These are phyloP conservation scores for Lochmaea capreae DNA, from an alignment of 2,888 invertebrate species.

Conservation along the genomic window DNA sequence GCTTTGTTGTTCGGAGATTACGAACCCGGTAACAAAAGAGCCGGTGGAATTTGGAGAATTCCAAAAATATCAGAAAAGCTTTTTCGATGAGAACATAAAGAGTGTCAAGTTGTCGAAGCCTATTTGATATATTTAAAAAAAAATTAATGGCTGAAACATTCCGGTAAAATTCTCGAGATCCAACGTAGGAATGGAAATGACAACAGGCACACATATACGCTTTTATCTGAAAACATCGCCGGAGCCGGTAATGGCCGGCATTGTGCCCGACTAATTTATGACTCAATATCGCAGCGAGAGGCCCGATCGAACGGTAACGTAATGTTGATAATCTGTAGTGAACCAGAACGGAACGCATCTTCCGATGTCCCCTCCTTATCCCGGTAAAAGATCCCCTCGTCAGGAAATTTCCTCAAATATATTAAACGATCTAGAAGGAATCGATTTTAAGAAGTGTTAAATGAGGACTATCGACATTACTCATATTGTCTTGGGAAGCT, in stretches of 20 bases:
- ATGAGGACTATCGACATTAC: constrained; percentile 10
- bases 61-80: constrained; percentile 1
- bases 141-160: constrained; percentile 33
- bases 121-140: constrained; percentile 27
- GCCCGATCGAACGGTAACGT: constrained; percentile 59
- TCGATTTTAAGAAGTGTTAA: constrained; percentile 23
- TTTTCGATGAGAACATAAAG: constrained; percentile 5
- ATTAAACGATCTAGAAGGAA: constrained; percentile 33
- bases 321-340: constrained; percentile 61
- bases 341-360: constrained; percentile 53
- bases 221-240: constrained; percentile 59
- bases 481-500: constrained; percentile 12
- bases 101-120: not conserved
- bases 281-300: constrained; percentile 61
- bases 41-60: constrained; percentile 4
- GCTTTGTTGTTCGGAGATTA: too few relatives aligned
- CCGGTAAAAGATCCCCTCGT: constrained; percentile 1
- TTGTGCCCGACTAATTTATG: constrained; percentile 62
- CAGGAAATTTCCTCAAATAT: constrained; percentile 32
- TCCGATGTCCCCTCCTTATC: constrained; percentile 10
- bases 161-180: constrained; percentile 34
- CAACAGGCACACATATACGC: constrained; percentile 54
- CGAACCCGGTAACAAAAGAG: constrained; percentile 14
- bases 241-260: constrained; percentile 60
- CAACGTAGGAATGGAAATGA: constrained; percentile 50